Base-by-base conservation (phyloP, 2,797 vertebrate species). In the Hybognathus amarus region DNA sequence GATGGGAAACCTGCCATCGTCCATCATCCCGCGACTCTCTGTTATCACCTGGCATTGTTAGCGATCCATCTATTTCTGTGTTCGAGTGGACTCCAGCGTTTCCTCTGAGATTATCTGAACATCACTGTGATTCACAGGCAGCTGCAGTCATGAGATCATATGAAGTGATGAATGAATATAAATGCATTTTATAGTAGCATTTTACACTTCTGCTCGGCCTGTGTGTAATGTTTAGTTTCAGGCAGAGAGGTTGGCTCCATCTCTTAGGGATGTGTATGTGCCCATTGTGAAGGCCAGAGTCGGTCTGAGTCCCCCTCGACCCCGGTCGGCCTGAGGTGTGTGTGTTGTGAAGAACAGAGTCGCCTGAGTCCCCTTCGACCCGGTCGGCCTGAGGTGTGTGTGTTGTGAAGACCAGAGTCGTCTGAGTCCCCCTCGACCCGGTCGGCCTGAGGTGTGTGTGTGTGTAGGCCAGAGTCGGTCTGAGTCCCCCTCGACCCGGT, bases 321-420 rank as follows among this genome's bases (percentile, higher is more conserved):
- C 33, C 33, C 33, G 4, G 33, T 70, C 24, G 87, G 83, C 89
- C 87, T 88, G 86, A 89, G 90, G 88, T 90, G 91, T 94, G 93
- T 93, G 42, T 42, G 42, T 42, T 42, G 40, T 12, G 42, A 12
- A 45, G 12, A 12, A 12, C 42, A 45, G 42, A 45, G 42, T 45
- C 42, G 11, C 3, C 13, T 12, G 13, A 12, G 12, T 13, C 42
- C 4, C 12, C 4, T 12, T 92, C 2, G 40, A 10, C 40, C 40
- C 40, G 40, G 40, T 9, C 38, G 38, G 38, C 38, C 33, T 33
- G 33, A 33, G 33, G 38, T 38, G 38, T 38, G 38, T 38, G 38
- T 38, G 38, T 8, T 38, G 38, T 38, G 36, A 1, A 42, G 40
- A 1, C 40, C 40, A 42, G 40, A 11, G 40, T 42, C 40, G 8